Base-by-base conservation (phyloP, 2,888 invertebrate genomes). In the Cephus pygmeus region DNA sequence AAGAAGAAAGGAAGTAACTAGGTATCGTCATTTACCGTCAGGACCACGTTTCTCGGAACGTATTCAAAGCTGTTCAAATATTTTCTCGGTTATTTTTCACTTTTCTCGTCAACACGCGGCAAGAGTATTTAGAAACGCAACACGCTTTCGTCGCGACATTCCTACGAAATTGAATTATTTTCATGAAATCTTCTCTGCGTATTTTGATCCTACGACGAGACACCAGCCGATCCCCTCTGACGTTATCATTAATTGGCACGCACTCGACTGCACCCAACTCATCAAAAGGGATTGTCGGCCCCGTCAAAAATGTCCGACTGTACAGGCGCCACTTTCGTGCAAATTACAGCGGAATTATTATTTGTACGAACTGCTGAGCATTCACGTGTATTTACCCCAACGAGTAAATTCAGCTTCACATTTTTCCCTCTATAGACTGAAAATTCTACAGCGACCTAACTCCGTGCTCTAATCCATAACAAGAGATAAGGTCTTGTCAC, bases 231-330 rank as follows among this genome's bases (percentile, higher is more conserved):
- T 73, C 78, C 75, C 73, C 68, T 73, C 31, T 34, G 78, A 78
- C 83, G 85, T 87, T 87, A 87, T 87, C 87, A 86, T 84, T 81
- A 85, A 83, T 76, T 82, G 85, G 85, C 87, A 87, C 87, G 84
- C 86, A 84, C 84, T 86, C 85, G 83, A 85, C 84, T 81, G 83
- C 81, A 84, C 83, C 84, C 81, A 80, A 83, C 86, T 84, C 84
- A 83, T 88, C 88, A 85, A 87, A 87, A 87, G 84, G 86, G 88
- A 87, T 87, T 86, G 81, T 73, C 81, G 76, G 31, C 56, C 56
- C 23, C 9, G 56, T 56, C 56, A 56, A 56, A 56, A 56, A 56
- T 56, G 56, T 56, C 56, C 56, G 23, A 56, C 56, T 56, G 23
- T 56, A 56, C 56, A 56, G 56, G 2, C 56, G 9, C 56, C 56